Evolutionary conservation across 2,797 vertebrate genomes (phyloP), one percentile per base, ranked within the genome.

Genomic region (Cygnus olor): DNA sequence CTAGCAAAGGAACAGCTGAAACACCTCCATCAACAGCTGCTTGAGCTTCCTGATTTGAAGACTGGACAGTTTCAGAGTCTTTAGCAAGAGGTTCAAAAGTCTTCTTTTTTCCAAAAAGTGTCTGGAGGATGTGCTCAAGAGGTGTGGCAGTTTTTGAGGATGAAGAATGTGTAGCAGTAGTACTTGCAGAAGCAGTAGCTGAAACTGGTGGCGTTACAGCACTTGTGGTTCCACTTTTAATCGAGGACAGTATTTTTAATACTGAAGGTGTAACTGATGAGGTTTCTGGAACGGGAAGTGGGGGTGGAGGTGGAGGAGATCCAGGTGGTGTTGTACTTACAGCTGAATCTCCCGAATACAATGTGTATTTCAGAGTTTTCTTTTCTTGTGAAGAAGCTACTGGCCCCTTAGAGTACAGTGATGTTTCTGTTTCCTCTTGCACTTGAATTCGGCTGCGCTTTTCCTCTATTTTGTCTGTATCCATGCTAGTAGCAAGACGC

Each of bases 41-140:
- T 44, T 96, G 96, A 64, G 70, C 56, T 84, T 95, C 97, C 16
- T 98, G 97, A 85, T 90, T 93, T 8, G 98, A 84, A 38, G 88
- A 25, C 2, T 89, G 57, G 34, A 20, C 51, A 1, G 80, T 34
- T 38, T 96, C 97, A 10, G 94, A 91, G 54, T 98, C 98, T n/a
- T 94, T 98, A 36, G 98, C 97, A 4, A 73, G 58, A 28, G 97
- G 89, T 11, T 98, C 98, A 68, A 98, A 97, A 4, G 97, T 88
- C 72, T 98, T 98, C 93, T 98, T 98, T 95, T 98, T 98, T 20
- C 98, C 96, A 87, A 99, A 99, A 81, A 99, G 98, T 0, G 98
- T 98, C 93, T 98, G 98, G 53, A 99, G 98, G 95, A 99, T 99
- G 78, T 99, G 98, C 68, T 99, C 98, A 6, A 99, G 97, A 1